phyloP scores from a whole-genome alignment of 2,797 vertebrate species.

The Gallinago solitaria region DNA sequence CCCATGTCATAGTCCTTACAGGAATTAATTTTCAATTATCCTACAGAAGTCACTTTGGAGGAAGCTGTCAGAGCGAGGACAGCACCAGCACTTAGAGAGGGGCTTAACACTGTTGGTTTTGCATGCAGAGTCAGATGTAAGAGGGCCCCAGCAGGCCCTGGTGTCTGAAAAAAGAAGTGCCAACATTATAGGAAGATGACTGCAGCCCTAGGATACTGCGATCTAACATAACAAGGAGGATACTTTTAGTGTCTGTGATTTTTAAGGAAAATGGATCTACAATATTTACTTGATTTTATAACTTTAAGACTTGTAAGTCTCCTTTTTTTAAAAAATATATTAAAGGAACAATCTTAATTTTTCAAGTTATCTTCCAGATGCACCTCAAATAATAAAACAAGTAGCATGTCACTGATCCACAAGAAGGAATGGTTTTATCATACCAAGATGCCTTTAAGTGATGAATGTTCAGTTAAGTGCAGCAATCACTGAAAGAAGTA shows the following conservation, averaged over 20 bases:
- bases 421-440: background rate
- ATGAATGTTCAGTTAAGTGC: background rate
- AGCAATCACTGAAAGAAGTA: background rate
- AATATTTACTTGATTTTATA: background rate
- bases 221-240: background rate
- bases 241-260: background rate
- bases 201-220: background rate
- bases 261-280: background rate
- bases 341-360: background rate
- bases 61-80: background rate
- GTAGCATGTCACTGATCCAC: background rate
- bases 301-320: background rate
- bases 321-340: background rate
- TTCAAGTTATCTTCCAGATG: background rate
- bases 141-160: background rate
- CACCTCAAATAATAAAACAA: background rate
- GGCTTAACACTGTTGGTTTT: background rate
- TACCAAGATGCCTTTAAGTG: background rate
- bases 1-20: background rate
- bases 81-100: background rate
- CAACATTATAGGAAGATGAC: background rate
- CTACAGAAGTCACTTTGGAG: background rate
- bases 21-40: background rate
- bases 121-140: no score
- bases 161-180: background rate